Evolutionary conservation across 2,113 vertebrate genomes (phyloP).

Genomic region (Cavia porcellus): DNA sequence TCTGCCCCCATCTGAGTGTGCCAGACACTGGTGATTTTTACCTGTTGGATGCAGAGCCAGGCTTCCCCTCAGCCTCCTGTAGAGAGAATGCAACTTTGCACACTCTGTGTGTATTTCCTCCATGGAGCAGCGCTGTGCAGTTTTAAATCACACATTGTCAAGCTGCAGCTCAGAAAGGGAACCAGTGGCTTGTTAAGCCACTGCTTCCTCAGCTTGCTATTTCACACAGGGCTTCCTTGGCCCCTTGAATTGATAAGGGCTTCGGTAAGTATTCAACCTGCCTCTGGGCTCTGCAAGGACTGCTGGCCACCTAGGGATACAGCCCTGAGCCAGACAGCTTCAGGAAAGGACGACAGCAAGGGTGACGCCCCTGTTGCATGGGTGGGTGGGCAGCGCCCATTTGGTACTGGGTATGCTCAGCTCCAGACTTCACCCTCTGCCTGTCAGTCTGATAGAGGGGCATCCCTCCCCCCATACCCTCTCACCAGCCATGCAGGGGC

Average conservation of each 20-base stretch:
- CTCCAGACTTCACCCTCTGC: fast-evolving
- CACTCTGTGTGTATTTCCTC: background rate
- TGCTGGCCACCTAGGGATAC: background rate
- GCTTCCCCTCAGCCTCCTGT: background rate
- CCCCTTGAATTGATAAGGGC: background rate
- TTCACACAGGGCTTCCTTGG: background rate
- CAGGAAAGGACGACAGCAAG: background rate
- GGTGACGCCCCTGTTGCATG: fast-evolving
- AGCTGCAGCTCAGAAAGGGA: background rate
- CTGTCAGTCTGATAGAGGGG: fast-evolving
- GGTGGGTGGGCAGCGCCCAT: background rate
- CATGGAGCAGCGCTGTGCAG: background rate
- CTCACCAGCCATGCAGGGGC: background rate
- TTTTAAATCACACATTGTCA: background rate
- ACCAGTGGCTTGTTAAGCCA: background rate
- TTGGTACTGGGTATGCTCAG: background rate
- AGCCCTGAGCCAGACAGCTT: background rate
- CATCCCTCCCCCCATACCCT: background rate
- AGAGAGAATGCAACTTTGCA: background rate
- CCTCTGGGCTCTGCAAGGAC: no score
- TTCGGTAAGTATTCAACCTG: background rate
- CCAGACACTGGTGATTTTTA: background rate
- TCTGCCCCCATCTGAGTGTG: background rate
- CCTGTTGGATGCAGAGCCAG: background rate
- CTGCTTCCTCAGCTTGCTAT: background rate